Conservation (phyloP, 2,113 vertebrate species). For the Pelecanus crispus region DNA sequence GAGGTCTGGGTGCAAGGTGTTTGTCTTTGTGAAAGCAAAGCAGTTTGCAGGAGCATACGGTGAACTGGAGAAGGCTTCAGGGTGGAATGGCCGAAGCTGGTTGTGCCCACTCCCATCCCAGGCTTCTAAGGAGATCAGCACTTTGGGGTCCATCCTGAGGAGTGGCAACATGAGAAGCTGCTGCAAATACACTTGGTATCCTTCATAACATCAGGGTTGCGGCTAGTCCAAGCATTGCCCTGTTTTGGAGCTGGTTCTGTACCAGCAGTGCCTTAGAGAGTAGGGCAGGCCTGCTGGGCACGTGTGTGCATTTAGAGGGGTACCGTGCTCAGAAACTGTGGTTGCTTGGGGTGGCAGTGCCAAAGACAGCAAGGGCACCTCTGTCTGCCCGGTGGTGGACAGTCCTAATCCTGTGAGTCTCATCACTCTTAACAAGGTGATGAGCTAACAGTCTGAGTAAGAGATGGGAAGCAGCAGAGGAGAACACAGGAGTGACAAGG, state of each 20-base stretch:
- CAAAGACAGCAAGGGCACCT: neutral
- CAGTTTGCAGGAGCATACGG: neutral
- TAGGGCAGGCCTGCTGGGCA: neutral
- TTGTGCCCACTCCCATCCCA: neutral
- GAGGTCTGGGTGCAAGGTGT: neutral
- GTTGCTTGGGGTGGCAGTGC: neutral
- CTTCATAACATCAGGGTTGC: neutral
- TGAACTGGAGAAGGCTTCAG: neutral
- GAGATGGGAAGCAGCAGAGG: neutral
- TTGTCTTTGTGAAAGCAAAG: neutral
- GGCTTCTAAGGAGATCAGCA: neutral
- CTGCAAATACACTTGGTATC: neutral
- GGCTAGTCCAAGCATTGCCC: neutral
- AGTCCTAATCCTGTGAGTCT: neutral
- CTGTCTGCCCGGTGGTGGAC: neutral
- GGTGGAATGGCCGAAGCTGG: neutral
- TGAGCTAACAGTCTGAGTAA: neutral
- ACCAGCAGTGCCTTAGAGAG: neutral
- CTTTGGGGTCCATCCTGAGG: neutral
- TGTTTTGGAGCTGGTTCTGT: neutral
- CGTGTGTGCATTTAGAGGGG: neutral
- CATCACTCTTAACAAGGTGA: neutral
- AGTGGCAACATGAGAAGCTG: neutral
- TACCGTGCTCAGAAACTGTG: accelerated
- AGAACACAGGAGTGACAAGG: neutral